Conservation (phyloP, 2,797 vertebrate genomes). For the Helostoma temminkii region DNA sequence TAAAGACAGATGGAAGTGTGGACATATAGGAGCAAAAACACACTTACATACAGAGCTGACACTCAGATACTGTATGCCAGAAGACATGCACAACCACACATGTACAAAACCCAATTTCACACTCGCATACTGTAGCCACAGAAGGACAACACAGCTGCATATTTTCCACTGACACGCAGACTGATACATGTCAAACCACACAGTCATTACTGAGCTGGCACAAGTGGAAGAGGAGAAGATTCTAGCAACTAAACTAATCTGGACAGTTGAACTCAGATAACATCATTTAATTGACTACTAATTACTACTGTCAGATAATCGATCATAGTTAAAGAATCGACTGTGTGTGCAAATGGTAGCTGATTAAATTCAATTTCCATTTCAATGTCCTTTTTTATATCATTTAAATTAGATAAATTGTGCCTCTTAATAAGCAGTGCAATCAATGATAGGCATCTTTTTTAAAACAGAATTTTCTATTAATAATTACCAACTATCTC, state of each 20-base stretch:
- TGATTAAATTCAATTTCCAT: conserved; percentile 21
- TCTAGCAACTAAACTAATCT: too few species aligned
- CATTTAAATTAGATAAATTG: too few species aligned
- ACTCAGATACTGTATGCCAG: conserved; percentile 43
- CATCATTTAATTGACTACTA: not conserved
- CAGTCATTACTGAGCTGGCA: conserved; percentile 48
- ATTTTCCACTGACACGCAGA: conserved; percentile 60
- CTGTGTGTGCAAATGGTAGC: not conserved
- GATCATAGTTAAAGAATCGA: too few species aligned
- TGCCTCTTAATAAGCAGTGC: too few species aligned
- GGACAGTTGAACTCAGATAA: too few species aligned
- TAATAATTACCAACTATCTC: too few species aligned
- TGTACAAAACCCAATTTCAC: conserved; percentile 29
- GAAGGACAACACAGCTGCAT: conserved; percentile 55
- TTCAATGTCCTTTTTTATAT: not conserved
- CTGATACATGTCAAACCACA: conserved; percentile 66
- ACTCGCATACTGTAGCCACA: not conserved
- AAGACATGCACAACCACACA: conserved; percentile 20
- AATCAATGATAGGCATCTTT: too few species aligned
- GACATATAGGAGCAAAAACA: conserved; percentile 52
- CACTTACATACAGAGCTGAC: conserved; percentile 27
- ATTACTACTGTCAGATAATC: too few species aligned
- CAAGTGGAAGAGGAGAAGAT: conserved; percentile 13
- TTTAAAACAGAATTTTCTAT: too few species aligned
- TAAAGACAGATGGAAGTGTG: conserved; percentile 64